These are phyloP conservation scores for Zelostemma sp. DNA, from an alignment of 1,140 invertebrate species.

Conservation along the genomic window DNA sequence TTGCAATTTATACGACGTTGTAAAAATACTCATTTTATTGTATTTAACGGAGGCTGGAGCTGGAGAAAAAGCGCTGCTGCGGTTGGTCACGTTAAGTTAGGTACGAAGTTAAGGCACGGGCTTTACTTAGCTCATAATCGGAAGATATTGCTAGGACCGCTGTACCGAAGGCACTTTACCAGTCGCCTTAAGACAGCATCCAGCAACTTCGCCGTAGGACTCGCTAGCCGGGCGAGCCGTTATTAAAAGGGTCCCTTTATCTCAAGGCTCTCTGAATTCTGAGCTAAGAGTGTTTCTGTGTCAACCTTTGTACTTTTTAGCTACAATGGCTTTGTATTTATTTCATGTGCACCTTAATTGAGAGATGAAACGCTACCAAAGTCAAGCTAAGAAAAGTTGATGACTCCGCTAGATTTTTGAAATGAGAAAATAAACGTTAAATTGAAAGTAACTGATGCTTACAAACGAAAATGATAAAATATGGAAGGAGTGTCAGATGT, in stretches of 20 bases:
- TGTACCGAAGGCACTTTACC: constrained; percentile 68
- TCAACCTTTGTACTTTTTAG: constrained; percentile 55
- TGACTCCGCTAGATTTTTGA: constrained; percentile 39
- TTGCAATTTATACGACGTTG: constrained; percentile 57
- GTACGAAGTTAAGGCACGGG: constrained; percentile 58
- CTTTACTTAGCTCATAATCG: constrained; percentile 70
- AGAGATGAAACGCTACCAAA: constrained; percentile 45
- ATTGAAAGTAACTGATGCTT: no score
- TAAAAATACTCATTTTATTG: constrained; percentile 54
- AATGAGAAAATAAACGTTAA: neutral
- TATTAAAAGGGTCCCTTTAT: constrained; percentile 68
- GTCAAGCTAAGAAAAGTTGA: constrained; percentile 14
- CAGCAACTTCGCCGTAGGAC: constrained; percentile 45
- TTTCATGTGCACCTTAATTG: constrained; percentile 41
- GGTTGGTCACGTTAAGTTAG: no score
- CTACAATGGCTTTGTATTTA: constrained; percentile 56
- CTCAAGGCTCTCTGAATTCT: constrained; percentile 49
- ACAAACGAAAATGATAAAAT: no score
- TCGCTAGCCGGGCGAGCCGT: constrained; percentile 59
- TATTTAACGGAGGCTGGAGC: constrained; percentile 54
- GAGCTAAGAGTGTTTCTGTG: constrained; percentile 54
- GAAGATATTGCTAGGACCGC: constrained; percentile 68
- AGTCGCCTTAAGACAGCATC: constrained; percentile 66
- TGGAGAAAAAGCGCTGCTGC: constrained; percentile 45
- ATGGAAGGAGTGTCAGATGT: no score